phyloP scores from a whole-genome alignment of 2,888 invertebrate species.

The Epinotia demarniana region DNA sequence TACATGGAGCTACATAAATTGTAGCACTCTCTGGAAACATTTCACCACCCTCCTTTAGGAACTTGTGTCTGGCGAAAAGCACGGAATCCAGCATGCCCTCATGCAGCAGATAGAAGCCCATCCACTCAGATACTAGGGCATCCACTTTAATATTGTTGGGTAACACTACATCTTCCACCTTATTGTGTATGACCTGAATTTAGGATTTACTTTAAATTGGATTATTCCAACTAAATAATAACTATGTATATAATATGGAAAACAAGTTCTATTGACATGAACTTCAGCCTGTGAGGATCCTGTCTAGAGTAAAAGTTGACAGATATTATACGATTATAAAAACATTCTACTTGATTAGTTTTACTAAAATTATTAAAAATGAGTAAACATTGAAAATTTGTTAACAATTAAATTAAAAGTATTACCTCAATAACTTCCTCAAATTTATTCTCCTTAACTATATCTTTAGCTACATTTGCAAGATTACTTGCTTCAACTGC shows the following conservation, averaged over 20 bases:
- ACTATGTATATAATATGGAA: too few relatives aligned
- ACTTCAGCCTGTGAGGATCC: too few relatives aligned
- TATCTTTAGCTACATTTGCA: slow-evolving; percentile 86
- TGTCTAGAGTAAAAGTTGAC: too few relatives aligned
- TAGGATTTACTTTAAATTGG: slow-evolving; percentile 2
- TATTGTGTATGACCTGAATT: slow-evolving; percentile 88
- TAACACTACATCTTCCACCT: slow-evolving; percentile 90
- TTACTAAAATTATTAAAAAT: too few relatives aligned
- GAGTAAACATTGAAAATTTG: too few relatives aligned
- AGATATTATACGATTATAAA: too few relatives aligned
- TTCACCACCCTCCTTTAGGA: slow-evolving; percentile 88
- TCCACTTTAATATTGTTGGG: slow-evolving; percentile 89
- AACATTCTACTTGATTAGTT: too few relatives aligned
- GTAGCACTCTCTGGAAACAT: slow-evolving; percentile 90
- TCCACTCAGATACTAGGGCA: slow-evolving; percentile 98
- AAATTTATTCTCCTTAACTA: slow-evolving; percentile 89
- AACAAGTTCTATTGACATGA: too few relatives aligned
- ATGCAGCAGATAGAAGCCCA: slow-evolving; percentile 98
- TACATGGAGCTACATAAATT: slow-evolving; percentile 86
- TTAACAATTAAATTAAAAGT: neutral
- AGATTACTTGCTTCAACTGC: slow-evolving; percentile 93
- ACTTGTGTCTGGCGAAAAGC: slow-evolving; percentile 91
- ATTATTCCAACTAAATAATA: too few relatives aligned
- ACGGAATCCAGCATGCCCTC: slow-evolving; percentile 98
- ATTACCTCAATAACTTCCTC: slow-evolving; percentile 87